phyloP scores from a whole-genome alignment of 2,113 vertebrate genomes.

The Cariama cristata region DNA sequence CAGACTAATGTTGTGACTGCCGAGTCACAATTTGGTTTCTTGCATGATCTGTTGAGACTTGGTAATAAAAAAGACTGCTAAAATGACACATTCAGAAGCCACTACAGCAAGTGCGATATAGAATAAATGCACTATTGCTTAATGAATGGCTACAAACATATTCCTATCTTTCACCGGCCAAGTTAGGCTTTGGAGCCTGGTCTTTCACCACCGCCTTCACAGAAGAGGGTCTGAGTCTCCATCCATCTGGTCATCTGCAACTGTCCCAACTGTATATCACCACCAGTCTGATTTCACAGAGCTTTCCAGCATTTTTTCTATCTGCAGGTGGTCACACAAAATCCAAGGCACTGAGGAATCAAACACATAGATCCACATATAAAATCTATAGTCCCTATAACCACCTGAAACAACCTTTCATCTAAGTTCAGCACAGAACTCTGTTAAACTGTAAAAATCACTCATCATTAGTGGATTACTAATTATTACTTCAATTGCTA shows the following conservation, averaged over 20 bases:
- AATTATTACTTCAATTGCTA: not conserved
- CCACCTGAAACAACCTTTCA: not conserved
- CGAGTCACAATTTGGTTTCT: not conserved
- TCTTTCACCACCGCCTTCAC: not conserved
- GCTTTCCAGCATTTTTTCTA: not conserved
- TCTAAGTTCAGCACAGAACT: not conserved
- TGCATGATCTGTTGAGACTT: not conserved
- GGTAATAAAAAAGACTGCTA: not conserved
- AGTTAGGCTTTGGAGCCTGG: not conserved
- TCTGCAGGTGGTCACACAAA: not conserved
- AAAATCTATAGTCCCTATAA: not conserved
- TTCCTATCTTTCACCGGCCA: not conserved
- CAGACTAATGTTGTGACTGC: constrained; percentile 18
- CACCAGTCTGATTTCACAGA: not conserved
- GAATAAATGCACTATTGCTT: not conserved
- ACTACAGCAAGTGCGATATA: not conserved
- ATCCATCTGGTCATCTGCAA: not conserved
- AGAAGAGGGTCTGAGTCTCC: not conserved
- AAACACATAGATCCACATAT: not conserved
- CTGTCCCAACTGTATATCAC: not conserved
- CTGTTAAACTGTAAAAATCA: not conserved
- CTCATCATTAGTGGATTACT: not conserved
- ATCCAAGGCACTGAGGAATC: not conserved
- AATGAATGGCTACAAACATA: not conserved
- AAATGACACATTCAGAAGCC: not conserved